Evolutionary conservation across 1,140 invertebrate genomes (phyloP).

Genomic region (Brachionus plicatilis): DNA sequence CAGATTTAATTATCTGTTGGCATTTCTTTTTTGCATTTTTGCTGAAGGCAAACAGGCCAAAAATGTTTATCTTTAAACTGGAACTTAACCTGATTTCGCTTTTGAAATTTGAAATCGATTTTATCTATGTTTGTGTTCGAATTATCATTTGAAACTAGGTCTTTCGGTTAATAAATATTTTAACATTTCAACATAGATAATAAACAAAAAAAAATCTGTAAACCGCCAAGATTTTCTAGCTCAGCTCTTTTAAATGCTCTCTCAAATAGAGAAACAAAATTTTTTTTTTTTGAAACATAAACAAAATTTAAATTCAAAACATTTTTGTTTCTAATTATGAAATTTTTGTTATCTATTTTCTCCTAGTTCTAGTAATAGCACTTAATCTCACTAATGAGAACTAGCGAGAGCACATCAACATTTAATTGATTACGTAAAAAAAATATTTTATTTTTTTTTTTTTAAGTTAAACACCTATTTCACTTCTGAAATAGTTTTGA

Average conservation of each 20-base stretch:
- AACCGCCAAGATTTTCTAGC: not conserved
- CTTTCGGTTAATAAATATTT: slow-evolving; percentile 28
- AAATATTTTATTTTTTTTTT: not conserved
- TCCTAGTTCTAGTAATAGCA: not conserved
- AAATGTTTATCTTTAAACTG: slow-evolving; percentile 22
- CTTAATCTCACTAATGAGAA: not conserved
- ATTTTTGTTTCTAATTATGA: slow-evolving; percentile 17
- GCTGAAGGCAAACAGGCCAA: not conserved
- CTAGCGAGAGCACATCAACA: not conserved
- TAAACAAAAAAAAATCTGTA: not conserved
- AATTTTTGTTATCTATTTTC: slow-evolving; percentile 3
- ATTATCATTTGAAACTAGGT: slow-evolving; percentile 18
- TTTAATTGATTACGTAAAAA: slow-evolving; percentile 14
- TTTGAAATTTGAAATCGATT: not conserved
- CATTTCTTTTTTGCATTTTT: not conserved
- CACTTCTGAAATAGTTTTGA: not conserved
- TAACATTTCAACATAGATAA: slow-evolving; percentile 21
- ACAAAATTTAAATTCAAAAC: slow-evolving; percentile 31
- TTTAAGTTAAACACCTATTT: not conserved
- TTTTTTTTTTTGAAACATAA: slow-evolving; percentile 12
- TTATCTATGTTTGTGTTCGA: not conserved
- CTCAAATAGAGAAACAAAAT: slow-evolving; percentile 16
- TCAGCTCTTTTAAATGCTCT: not conserved
- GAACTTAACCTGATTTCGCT: slow-evolving; percentile 26
- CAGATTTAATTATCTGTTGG: not conserved